Evolutionary conservation across 2,113 vertebrate species (phyloP).

Genomic region (Zonotrichia leucophrys): DNA sequence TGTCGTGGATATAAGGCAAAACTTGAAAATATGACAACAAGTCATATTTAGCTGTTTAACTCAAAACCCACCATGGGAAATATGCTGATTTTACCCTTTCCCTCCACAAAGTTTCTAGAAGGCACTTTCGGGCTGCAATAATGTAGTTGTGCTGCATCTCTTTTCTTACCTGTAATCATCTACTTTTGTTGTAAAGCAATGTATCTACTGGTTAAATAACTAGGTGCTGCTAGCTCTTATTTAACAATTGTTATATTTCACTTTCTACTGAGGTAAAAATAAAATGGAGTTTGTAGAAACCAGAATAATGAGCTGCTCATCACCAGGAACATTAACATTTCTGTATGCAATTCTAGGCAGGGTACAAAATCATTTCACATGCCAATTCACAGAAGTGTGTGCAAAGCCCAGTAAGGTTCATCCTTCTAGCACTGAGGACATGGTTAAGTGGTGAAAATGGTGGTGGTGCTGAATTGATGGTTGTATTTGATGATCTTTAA

Average conservation of each 20-base stretch:
- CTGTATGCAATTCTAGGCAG: neutral
- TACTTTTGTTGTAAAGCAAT: neutral
- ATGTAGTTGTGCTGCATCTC: neutral
- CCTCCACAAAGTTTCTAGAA: neutral
- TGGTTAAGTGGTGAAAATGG: neutral
- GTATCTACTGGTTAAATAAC: neutral
- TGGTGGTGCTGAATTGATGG: neutral
- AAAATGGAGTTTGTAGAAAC: neutral
- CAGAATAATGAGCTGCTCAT: neutral
- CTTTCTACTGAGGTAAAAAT: neutral
- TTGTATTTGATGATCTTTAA: neutral
- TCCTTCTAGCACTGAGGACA: neutral
- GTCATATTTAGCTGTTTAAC: neutral
- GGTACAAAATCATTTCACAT: neutral
- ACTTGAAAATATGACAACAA: neutral
- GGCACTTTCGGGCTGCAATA: neutral
- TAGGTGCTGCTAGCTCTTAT: neutral
- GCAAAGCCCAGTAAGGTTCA: neutral
- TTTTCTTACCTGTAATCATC: neutral
- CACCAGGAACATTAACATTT: neutral
- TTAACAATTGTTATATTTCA: neutral
- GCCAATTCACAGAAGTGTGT: neutral
- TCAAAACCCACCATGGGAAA: neutral
- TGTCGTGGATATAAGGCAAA: neutral
- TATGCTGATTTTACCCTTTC: neutral